Base-by-base conservation (phyloP, 2,113 vertebrate genomes). In the Reinhardtius hippoglossoides region DNA sequence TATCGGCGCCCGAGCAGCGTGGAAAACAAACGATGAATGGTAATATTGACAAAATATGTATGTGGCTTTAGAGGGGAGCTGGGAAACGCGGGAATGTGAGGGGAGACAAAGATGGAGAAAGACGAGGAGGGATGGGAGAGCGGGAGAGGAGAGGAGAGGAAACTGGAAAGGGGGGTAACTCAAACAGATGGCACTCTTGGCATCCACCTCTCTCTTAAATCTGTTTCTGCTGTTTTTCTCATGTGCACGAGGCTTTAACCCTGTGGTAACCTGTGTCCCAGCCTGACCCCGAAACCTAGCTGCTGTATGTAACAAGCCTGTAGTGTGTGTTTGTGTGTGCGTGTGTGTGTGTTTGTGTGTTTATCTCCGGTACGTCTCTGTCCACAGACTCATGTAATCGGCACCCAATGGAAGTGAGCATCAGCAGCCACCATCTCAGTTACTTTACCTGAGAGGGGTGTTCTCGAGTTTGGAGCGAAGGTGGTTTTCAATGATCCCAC, bases 151-250 rank as follows among this genome's bases (percentile, higher is more conserved):
- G 60, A 67, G 76, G 79, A 80, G 83, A 80, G 84, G 70, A 83
- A 85, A 81, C 72, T 70, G 87, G 71, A 64, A 56, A 63, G 77
- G 67, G 81, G 85, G 87, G 82, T 27, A 80, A 83, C 80, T 82
- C 86, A 90, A 92, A 88, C 92, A 94, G 93, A 94, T 93, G 93
- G 93, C 87, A 88, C 89, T 92, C 85, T 93, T 94, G 93, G 93
- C 93, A 93, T 90, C 72, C 86, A 78, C 68, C 62, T 81, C 90
- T 83, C 90, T 88, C 91, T 91, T 92, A 92, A 92, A 93, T 92
- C 91, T 93, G 91, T 94, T 92, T 92, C 90, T 92, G 90, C 88
- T 93, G 91, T 92, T 92, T 94, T 90, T 90, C 91, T 90, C 89
- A 89, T 91, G 91, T 92, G 89, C 85, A 86, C 16, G 80, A 90